Conservation (phyloP, 2,797 vertebrate genomes). For the Masticophis lateralis region DNA sequence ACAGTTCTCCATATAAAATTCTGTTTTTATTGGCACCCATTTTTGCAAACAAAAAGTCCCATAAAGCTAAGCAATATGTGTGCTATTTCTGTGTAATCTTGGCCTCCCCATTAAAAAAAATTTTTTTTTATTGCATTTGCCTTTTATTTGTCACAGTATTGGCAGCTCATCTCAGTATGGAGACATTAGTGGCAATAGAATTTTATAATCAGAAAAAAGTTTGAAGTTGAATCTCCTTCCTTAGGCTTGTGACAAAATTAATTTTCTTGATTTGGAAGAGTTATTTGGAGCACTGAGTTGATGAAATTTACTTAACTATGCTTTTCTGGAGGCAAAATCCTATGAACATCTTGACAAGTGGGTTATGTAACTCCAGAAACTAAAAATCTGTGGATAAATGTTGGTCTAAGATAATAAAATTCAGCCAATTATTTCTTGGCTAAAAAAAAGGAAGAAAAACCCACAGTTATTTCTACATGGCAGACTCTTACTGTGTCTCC, state of each 20-base stretch:
- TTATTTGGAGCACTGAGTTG: conserved; percentile 9
- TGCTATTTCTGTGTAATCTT: background rate
- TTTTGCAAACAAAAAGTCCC: background rate
- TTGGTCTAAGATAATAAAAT: background rate
- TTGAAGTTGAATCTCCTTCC: background rate
- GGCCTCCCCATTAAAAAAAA: background rate
- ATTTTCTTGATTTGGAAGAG: conserved; percentile 3
- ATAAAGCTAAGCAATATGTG: background rate
- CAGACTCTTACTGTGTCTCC: background rate
- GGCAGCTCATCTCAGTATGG: background rate
- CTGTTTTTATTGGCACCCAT: background rate
- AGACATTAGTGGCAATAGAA: background rate
- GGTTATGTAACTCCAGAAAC: conserved; percentile 53
- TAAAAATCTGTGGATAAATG: conserved; percentile 9
- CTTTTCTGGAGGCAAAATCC: conserved; percentile 36
- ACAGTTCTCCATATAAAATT: background rate
- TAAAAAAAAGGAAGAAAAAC: background rate
- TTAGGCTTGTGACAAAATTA: conserved; percentile 4
- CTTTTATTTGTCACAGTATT: background rate
- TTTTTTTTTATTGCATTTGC: background rate
- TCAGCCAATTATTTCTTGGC: background rate
- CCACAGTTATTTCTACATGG: background rate
- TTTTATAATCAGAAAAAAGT: background rate
- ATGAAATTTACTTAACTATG: conserved; percentile 25
- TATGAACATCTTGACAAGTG: conserved; percentile 56